Evolutionary conservation across 2,113 vertebrate genomes (phyloP).

Genomic region (Dinomys branickii): DNA sequence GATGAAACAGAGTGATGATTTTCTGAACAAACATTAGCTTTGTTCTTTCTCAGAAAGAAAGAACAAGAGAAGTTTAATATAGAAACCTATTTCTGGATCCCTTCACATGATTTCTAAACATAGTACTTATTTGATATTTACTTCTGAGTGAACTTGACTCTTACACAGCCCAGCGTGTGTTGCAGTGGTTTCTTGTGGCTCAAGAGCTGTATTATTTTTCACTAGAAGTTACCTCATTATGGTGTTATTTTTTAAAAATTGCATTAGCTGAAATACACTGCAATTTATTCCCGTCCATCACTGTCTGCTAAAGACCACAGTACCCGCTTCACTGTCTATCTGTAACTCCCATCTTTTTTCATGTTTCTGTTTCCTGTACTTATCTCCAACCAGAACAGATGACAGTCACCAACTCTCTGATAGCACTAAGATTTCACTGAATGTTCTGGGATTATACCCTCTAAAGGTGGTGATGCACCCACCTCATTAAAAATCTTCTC

Average conservation of each 20-base stretch:
- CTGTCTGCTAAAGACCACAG: not conserved
- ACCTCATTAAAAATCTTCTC: slow-evolving; percentile 16
- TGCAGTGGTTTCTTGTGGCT: not conserved
- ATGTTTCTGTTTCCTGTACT: slow-evolving; percentile 44
- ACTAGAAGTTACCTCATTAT: not conserved
- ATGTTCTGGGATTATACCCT: not conserved
- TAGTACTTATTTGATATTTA: not conserved
- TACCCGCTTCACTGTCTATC: not conserved
- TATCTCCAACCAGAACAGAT: slow-evolving; percentile 21
- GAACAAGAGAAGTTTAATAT: not conserved
- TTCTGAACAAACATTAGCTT: slow-evolving; percentile 24
- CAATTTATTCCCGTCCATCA: slow-evolving; percentile 12
- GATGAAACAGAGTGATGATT: not conserved
- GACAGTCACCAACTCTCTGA: not conserved
- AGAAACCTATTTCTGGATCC: slow-evolving; percentile 53
- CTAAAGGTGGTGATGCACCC: not conserved
- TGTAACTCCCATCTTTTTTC: slow-evolving; percentile 1
- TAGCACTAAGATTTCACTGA: not conserved
- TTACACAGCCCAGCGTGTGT: not conserved
- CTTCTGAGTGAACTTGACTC: not conserved
- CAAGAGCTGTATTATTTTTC: not conserved
- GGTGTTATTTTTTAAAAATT: not conserved
- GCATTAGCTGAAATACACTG: not conserved
- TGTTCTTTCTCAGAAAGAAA: not conserved
- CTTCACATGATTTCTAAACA: not conserved